These are phyloP conservation scores for Parazoanthus darwini DNA, from an alignment of 92 coral and sea anemone genomes.

Conservation along the genomic window DNA sequence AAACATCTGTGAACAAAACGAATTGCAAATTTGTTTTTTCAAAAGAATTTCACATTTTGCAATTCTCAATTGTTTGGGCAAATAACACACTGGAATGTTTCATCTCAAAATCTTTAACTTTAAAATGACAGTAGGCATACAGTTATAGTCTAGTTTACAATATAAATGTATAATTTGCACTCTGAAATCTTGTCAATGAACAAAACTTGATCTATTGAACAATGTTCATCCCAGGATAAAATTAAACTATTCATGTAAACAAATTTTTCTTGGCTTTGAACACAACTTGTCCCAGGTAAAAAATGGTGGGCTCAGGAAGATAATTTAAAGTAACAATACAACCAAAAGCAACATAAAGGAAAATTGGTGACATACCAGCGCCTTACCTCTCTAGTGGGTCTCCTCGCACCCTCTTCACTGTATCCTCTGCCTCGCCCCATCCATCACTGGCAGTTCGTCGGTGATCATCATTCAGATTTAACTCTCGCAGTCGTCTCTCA, in stretches of 20 bases:
- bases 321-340: background rate
- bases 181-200: too few species aligned
- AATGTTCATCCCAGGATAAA: background rate
- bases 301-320: background rate
- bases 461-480: slow-evolving; percentile 92
- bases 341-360: background rate
- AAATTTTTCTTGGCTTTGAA: too few species aligned
- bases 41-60: too few species aligned
- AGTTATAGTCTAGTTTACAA: too few species aligned
- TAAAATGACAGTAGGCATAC: too few species aligned
- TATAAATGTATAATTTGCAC: too few species aligned
- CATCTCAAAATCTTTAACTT: too few species aligned
- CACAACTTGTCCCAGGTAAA: background rate
- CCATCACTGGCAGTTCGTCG: slow-evolving; percentile 89
- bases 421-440: slow-evolving; percentile 87
- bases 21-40: too few species aligned
- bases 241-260: too few species aligned
- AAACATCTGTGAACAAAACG: too few species aligned
- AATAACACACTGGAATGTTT: too few species aligned
- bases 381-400: slow-evolving; percentile 37
- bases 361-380: slow-evolving; percentile 37
- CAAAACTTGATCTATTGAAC: background rate
- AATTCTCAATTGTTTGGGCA: too few species aligned
- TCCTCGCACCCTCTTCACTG: slow-evolving; percentile 64
- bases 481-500: slow-evolving; percentile 64